A percentile compares a stretch with the other conserved stretches of the same genome.
These are phyloP conservation scores for Monopis laevigella DNA, from an alignment of 2,888 invertebrate genomes.

Conservation along the genomic window DNA sequence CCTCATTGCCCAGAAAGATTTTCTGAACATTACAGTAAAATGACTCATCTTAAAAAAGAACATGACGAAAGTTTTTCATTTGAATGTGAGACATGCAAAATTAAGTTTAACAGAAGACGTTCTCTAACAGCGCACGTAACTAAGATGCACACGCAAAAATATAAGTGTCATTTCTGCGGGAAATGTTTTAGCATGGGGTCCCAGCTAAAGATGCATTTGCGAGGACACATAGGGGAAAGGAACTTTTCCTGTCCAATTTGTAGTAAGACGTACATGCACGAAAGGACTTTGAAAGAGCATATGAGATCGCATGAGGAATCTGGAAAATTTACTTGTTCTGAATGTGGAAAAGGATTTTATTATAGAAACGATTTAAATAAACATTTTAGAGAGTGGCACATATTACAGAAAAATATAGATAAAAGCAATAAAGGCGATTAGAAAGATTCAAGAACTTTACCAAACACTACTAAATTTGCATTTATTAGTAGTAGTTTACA, in stretches of 20 bases:
- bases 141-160: slow-evolving; percentile 44
- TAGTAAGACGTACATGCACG: slow-evolving; percentile 46
- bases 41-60: slow-evolving; percentile 30
- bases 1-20: slow-evolving; percentile 31
- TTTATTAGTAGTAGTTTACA: no score
- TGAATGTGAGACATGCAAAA: slow-evolving; percentile 31
- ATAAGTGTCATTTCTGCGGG: slow-evolving; percentile 46
- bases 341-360: not conserved
- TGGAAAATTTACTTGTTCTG: not conserved
- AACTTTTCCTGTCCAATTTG: slow-evolving; percentile 47
- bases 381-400: no score
- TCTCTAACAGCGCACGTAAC: slow-evolving; percentile 35
- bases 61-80: slow-evolving; percentile 33
- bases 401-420: no score
- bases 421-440: no score
- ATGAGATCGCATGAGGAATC: slow-evolving; percentile 38
- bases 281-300: slow-evolving; percentile 44
- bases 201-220: slow-evolving; percentile 47
- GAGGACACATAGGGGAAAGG: slow-evolving; percentile 44
- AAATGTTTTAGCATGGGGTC: slow-evolving; percentile 51
- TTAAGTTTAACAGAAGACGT: slow-evolving; percentile 27
- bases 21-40: slow-evolving; percentile 36
- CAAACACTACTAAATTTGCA: no score
- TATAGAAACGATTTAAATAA: not conserved
- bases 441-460: no score